Base-by-base conservation (phyloP, 2,888 invertebrate species). In the Quadroppia sp. region DNA sequence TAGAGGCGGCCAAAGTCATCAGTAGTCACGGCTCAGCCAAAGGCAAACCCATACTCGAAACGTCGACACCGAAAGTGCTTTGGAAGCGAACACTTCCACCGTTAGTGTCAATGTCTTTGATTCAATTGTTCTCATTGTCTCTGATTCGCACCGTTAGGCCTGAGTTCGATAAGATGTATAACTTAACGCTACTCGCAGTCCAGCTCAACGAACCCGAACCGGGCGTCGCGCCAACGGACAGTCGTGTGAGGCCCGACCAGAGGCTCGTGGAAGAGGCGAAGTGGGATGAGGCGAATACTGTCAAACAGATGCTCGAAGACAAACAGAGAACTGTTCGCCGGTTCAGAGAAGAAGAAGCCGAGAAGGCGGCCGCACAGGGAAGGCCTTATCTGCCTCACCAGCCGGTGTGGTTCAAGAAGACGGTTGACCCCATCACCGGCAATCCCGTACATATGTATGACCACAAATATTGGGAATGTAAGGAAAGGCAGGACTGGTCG, bases 181-280 rank as follows among this genome's bases (percentile, higher is more conserved):
- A 91, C 85, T 98, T 98, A 85, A 97, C 97, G 67, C 85, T 90
- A 82, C 86, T 99, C 80, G 96, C 99, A 73, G 90, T 95, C 81
- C 96, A 99, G 84, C 85, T 99, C 79, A 99, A 99, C 84, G 98
- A 99, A 85, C 86, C 87, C 64, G 99, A 99, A 84, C 88, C 89
- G 6, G 90, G 88, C 76, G 89, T 98, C 36, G 95, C 96, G 71
- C 97, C 97, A 13, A 96, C 98, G 0, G 99, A 99, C 86, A 90
- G 92, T 72, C 88, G 97, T 42, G 83, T 87, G 72, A 87, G 99
- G 74, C 98, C 98, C 75, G 99, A 99, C 87, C 99, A 99, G 85
- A 88, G 98, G 71, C 87, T 95, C 79, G 99, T 99, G 98, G 97
- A 98, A 84, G 87, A 91, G 76, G 95, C 94, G 2, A 85, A 86